Percentiles rank a stretch among this genome's conserved stretches.
Evolutionary conservation across 2,888 invertebrate genomes (phyloP).

Genomic region (Rhingia rostrata): DNA sequence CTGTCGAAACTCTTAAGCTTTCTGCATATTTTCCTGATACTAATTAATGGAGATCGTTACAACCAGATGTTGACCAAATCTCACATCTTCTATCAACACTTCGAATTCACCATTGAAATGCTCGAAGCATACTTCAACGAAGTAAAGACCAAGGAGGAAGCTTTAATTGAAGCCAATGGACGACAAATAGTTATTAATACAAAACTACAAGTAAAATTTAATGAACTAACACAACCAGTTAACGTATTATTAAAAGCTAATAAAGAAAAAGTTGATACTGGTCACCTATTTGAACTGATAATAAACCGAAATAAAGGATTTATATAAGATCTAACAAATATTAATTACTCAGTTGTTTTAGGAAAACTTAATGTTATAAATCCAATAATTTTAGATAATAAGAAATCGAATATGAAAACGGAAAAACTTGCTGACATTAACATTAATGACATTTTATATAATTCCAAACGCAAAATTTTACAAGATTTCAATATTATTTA

Average conservation of each 20-base stretch:
- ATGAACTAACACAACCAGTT: constrained; percentile 23
- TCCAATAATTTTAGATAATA: background rate
- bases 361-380: background rate
- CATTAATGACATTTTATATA: background rate
- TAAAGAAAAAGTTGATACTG: constrained; percentile 2
- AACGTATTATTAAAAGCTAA: background rate
- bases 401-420: no score
- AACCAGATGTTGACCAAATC: background rate
- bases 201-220: constrained; percentile 27
- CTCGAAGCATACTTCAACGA: constrained; percentile 29
- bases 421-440: background rate
- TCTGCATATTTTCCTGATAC: background rate
- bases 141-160: constrained; percentile 12
- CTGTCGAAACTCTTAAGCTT: background rate
- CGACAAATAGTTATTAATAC: constrained; percentile 32
- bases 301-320: background rate
- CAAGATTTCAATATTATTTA: background rate
- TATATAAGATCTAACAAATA: background rate
- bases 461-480: background rate
- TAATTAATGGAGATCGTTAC: background rate
- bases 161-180: constrained; percentile 16
- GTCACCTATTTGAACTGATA: background rate
- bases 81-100: constrained; percentile 1
- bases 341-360: background rate
- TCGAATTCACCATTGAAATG: constrained; percentile 29